Conservation (phyloP, 2,888 invertebrate genomes). For the Nipponacmea schrenckii region DNA sequence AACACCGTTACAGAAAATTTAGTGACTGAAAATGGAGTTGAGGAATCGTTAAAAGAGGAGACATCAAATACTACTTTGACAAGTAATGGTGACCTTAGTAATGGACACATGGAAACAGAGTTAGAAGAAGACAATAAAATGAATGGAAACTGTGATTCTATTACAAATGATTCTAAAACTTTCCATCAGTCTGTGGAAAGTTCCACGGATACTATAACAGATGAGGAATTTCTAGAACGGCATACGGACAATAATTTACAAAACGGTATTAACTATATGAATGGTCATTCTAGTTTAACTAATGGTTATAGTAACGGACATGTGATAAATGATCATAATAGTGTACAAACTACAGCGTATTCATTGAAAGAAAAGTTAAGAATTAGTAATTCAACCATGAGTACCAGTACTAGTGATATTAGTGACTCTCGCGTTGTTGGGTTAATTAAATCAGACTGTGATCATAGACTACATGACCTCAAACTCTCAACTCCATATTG, state of each 20-base stretch:
- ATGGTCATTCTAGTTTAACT: conserved; percentile 15
- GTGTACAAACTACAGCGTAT: conserved; percentile 14
- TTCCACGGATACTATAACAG: conserved; percentile 72
- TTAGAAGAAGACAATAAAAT: conserved; percentile 9
- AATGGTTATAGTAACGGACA: conserved; percentile 1
- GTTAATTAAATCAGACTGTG: not conserved
- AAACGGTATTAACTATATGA: conserved; percentile 4
- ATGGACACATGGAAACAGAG: conserved; percentile 13
- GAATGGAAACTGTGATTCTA: conserved; percentile 16
- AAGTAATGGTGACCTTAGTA: conserved; percentile 4
- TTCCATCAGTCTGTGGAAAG: conserved; percentile 68
- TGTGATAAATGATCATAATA: conserved; percentile 1
- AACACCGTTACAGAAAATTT: conserved; percentile 3
- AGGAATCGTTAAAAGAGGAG: not conserved
- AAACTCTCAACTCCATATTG: not conserved
- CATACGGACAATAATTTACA: conserved; percentile 15
- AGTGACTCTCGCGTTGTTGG: conserved; percentile 56
- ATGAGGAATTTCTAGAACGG: conserved; percentile 28
- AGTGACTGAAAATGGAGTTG: not conserved
- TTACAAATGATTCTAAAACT: conserved; percentile 4
- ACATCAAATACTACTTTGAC: not conserved
- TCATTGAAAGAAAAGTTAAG: conserved; percentile 36
- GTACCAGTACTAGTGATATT: conserved; percentile 66
- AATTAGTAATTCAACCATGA: conserved; percentile 43
- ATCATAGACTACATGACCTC: conserved; percentile 9